Evolutionary conservation across 2,797 vertebrate genomes (phyloP), one percentile per base, ranked within the genome.

Genomic region (Cryptoblepharus egeriae): DNA sequence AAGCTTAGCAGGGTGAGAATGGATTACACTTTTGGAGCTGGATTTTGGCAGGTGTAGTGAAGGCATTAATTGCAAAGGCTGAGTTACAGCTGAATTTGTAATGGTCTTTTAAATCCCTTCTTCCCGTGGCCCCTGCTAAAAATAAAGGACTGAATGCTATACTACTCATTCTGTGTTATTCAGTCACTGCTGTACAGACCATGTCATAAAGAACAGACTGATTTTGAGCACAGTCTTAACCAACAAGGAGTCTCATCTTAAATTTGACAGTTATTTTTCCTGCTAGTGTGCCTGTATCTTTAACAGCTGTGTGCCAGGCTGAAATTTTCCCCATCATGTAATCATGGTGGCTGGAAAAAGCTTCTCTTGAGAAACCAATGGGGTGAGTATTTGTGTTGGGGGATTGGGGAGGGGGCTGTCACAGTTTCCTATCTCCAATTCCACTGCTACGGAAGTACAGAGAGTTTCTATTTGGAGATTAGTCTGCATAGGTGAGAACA

Each of bases 1-100:
- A 76, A 65, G n/a, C 58, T 85, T 80, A 64, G 68, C 60, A 58
- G 68, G 15, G 24, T 77, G 78, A 58, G 16, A 81, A 80, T 71
- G 39, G 58, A 65, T 28, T 3, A 74, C 52, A 37, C 52, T 16
- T n/a, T 79, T 79, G n/a, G 24, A 68, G 61, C 32, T 76, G 32
- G 63, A 76, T 52, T 65, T 55, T 39, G 24, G 28, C 65, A 58
- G 22, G 26, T 24, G 45, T 4, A 52, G 35, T 64, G 57, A 37
- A 22, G 57, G 35, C 52, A 76, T 71, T 77, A 83, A 37, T 75
- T 42, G 45, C 35, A 35, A 16, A 2, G 60, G 65, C 15, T 20
- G 15, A 65, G 24, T 45, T 67, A 45, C 39, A 52, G 60, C 12
- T 72, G 58, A 45, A 57, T 71, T 72, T 80, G 32, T 13, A 78